Evolutionary conservation across 1,140 invertebrate genomes (phyloP).

Genomic region (Magallana ariakensis): DNA sequence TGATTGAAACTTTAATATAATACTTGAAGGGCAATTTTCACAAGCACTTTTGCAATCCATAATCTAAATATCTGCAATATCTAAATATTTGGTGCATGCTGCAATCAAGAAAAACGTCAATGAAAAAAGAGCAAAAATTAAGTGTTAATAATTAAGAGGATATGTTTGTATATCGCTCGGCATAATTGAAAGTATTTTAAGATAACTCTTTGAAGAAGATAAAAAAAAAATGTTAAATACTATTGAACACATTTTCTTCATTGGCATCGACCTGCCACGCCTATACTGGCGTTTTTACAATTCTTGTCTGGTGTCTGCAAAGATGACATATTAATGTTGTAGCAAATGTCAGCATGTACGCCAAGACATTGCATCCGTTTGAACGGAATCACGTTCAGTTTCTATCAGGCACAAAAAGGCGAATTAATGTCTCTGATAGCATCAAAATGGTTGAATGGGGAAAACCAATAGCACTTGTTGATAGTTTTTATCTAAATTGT

Average conservation of each 20-base stretch:
- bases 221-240: too few species aligned
- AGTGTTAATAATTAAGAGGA: too few species aligned
- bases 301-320: constrained; percentile 18
- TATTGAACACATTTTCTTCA: neutral
- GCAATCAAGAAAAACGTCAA: too few species aligned
- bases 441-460: constrained; percentile 20
- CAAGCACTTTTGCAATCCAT: too few species aligned
- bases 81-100: too few species aligned
- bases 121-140: too few species aligned
- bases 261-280: neutral
- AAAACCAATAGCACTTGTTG: constrained; percentile 22
- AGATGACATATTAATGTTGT: constrained; percentile 29
- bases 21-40: too few species aligned
- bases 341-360: constrained; percentile 13
- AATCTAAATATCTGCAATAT: too few species aligned
- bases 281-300: constrained; percentile 22
- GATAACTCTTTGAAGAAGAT: too few species aligned
- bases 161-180: too few species aligned
- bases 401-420: constrained; percentile 22
- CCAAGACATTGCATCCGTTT: neutral
- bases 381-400: constrained; percentile 14
- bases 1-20: too few species aligned
- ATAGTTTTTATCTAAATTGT: constrained; percentile 30
- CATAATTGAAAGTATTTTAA: too few species aligned
- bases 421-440: constrained; percentile 19